Evolutionary conservation across 2,888 invertebrate genomes (phyloP).

Genomic region (Agriotes lineatus): DNA sequence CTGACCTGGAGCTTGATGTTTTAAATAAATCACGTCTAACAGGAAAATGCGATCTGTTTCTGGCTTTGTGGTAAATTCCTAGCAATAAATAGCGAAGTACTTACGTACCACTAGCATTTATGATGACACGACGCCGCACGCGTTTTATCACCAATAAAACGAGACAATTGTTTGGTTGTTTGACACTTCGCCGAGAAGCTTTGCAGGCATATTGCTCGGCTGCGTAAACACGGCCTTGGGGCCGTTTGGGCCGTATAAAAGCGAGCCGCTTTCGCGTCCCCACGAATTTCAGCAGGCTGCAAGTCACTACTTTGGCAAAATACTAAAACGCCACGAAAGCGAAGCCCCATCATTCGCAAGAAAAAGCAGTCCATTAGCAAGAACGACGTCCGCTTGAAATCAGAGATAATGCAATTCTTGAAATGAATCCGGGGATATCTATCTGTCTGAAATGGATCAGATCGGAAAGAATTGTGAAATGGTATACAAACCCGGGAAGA

Average conservation of each 20-base stretch:
- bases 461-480: slow-evolving; percentile 41
- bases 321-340: not conserved
- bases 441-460: slow-evolving; percentile 40
- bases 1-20: no score
- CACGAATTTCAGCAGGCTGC: no score
- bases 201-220: slow-evolving; percentile 16
- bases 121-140: not conserved
- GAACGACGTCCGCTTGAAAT: slow-evolving; percentile 48
- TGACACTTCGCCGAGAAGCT: slow-evolving; percentile 7
- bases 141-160: slow-evolving; percentile 18
- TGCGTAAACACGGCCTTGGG: slow-evolving; percentile 12
- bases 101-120: slow-evolving; percentile 9
- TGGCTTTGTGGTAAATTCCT: no score
- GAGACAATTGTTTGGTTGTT: slow-evolving; percentile 23
- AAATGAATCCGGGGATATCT: slow-evolving; percentile 43
- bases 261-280: no score
- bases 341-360: slow-evolving; percentile 23
- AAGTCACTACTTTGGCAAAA: no score
- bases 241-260: no score
- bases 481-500: slow-evolving; percentile 37
- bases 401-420: slow-evolving; percentile 44
- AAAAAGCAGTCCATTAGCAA: slow-evolving; percentile 49
- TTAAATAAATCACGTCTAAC: no score
- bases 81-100: not conserved
- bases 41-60: no score